Percentiles rank a stretch among this genome's conserved stretches.
phyloP scores from a whole-genome alignment of 2,113 vertebrate species.

The Hemichromis elongatus region DNA sequence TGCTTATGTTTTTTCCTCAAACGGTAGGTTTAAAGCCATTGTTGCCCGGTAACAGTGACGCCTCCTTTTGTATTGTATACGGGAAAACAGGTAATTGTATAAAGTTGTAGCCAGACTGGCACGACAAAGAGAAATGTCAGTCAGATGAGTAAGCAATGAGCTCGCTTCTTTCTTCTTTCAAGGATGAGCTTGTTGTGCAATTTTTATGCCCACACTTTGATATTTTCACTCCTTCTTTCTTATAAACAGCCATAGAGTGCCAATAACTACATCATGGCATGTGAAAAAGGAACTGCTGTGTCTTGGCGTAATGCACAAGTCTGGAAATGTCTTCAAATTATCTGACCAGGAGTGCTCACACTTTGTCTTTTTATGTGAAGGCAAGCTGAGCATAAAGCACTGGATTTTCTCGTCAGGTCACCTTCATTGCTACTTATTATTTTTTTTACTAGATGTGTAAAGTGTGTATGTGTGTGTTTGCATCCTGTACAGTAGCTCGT shows the following conservation, averaged over 20 bases:
- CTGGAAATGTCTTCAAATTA: neutral
- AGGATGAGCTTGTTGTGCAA: neutral
- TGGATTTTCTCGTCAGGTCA: neutral
- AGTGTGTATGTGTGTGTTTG: neutral
- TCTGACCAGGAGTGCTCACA: neutral
- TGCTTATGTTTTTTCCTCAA: neutral
- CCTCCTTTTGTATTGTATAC: neutral
- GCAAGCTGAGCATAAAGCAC: too few species aligned
- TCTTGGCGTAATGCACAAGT: neutral
- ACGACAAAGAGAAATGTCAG: neutral
- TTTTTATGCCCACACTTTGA: neutral
- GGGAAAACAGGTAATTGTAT: neutral
- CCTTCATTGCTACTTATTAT: constrained; percentile 9
- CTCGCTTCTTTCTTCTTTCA: neutral
- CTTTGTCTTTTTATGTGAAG: neutral
- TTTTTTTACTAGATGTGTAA: neutral
- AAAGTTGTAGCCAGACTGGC: neutral
- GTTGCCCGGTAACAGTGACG: neutral
- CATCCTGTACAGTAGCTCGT: neutral
- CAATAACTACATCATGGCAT: neutral
- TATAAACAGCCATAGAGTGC: neutral
- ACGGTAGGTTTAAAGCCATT: neutral
- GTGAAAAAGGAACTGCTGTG: neutral
- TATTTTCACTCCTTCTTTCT: neutral
- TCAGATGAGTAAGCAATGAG: neutral